Conservation (phyloP, 2,888 invertebrate species). For the Apotomis betuletana region DNA sequence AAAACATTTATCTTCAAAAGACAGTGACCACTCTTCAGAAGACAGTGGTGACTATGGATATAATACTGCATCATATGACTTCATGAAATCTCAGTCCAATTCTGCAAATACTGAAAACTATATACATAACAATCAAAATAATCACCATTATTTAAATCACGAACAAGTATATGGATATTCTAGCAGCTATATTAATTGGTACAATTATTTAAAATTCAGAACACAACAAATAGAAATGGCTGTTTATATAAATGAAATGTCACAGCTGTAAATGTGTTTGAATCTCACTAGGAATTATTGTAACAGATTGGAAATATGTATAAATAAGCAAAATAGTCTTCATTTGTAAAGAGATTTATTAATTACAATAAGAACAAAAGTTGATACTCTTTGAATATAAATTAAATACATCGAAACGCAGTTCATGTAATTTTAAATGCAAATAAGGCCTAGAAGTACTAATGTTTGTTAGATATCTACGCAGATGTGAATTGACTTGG, state of each 20-base stretch:
- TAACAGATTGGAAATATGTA: neutral
- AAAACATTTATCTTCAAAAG: constrained; percentile 9
- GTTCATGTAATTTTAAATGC: constrained; percentile 8
- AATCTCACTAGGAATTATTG: neutral
- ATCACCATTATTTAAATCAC: constrained; percentile 2
- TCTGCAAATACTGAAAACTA: constrained; percentile 12
- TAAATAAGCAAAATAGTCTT: constrained; percentile 16
- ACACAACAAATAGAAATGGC: constrained; percentile 62
- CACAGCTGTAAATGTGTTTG: constrained; percentile 46
- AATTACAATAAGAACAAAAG: constrained; percentile 20
- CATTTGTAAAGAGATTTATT: constrained; percentile 30
- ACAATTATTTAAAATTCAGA: constrained; percentile 61
- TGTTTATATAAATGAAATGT: constrained; percentile 66
- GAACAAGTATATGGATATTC: neutral
- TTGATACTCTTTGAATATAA: constrained; percentile 17
- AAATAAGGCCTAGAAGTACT: constrained; percentile 5
- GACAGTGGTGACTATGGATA: constrained; percentile 42
- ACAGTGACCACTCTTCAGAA: constrained; percentile 26
- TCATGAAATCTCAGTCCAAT: constrained; percentile 20
- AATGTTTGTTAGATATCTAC: constrained; percentile 3
- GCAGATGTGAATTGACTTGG: neutral
- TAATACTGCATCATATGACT: constrained; percentile 39
- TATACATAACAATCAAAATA: neutral
- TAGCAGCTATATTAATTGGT: constrained; percentile 61
- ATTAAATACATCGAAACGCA: constrained; percentile 17